Percentiles rank a stretch among this genome's conserved stretches.
Evolutionary conservation across 2,797 vertebrate genomes (phyloP).

Genomic region (Oreortyx pictus): DNA sequence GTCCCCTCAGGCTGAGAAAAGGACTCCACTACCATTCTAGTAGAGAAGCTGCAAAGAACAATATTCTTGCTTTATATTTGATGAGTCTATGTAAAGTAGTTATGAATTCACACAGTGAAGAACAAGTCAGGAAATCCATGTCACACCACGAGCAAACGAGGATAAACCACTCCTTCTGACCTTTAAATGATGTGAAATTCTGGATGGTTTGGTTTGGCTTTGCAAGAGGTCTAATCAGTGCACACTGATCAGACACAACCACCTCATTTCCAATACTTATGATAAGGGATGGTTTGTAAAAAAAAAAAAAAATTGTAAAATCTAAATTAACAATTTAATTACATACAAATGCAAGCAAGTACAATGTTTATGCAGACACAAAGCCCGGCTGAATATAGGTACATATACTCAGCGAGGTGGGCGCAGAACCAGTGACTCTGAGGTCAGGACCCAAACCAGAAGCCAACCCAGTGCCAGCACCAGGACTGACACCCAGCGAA

Average conservation of each 20-base stretch:
- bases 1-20: background rate
- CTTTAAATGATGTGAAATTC: background rate
- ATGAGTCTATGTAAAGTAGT: background rate
- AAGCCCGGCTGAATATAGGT: background rate
- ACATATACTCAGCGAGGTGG: background rate
- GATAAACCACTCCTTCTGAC: background rate
- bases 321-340: background rate
- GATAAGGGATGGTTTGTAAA: background rate
- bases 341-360: background rate
- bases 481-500: background rate
- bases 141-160: background rate
- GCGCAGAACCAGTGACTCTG: rapidly evolving
- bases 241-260: background rate
- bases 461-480: background rate
- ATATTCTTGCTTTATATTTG: background rate
- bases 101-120: background rate
- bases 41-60: background rate
- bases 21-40: background rate
- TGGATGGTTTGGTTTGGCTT: background rate
- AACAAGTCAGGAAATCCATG: background rate
- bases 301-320: background rate
- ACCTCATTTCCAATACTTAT: background rate
- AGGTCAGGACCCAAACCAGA: background rate
- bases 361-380: background rate
- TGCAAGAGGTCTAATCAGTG: background rate